These are phyloP conservation scores for Octodon degus DNA, from an alignment of 2,113 vertebrate genomes.

Conservation along the genomic window DNA sequence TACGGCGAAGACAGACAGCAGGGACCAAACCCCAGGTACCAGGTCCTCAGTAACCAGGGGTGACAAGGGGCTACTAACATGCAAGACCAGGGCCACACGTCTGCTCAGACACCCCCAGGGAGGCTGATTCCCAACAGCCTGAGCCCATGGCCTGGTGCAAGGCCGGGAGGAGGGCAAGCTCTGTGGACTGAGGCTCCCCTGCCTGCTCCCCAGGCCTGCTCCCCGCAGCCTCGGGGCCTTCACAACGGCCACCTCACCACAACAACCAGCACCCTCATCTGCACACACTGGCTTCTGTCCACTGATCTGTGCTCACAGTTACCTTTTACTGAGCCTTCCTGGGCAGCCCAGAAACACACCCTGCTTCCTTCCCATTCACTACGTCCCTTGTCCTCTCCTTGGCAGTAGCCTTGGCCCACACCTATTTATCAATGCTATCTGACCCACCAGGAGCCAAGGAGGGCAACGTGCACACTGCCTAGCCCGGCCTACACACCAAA, in stretches of 20 bases:
- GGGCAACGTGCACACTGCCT: not conserved
- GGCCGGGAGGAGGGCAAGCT: not conserved
- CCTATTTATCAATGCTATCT: not conserved
- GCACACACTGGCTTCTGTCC: not conserved
- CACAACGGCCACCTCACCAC: not conserved
- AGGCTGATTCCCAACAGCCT: not conserved
- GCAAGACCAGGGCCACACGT: not conserved
- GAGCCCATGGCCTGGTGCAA: not conserved
- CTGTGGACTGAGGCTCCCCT: not conserved
- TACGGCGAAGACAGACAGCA: not conserved
- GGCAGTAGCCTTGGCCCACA: not conserved
- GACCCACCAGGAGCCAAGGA: not conserved
- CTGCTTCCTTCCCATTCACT: not conserved
- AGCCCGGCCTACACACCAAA: not conserved
- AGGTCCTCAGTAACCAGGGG: not conserved
- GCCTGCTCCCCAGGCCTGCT: not conserved
- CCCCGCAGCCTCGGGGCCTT: not conserved
- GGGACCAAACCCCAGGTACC: not conserved
- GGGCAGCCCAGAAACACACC: not conserved
- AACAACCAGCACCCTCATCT: accelerated
- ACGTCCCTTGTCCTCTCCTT: not conserved
- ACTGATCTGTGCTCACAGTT: not conserved
- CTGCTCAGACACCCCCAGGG: not conserved
- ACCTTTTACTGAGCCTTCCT: not conserved
- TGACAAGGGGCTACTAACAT: not conserved